Evolutionary conservation across 2,113 vertebrate species (phyloP).

Genomic region (Anolis carolinensis): DNA sequence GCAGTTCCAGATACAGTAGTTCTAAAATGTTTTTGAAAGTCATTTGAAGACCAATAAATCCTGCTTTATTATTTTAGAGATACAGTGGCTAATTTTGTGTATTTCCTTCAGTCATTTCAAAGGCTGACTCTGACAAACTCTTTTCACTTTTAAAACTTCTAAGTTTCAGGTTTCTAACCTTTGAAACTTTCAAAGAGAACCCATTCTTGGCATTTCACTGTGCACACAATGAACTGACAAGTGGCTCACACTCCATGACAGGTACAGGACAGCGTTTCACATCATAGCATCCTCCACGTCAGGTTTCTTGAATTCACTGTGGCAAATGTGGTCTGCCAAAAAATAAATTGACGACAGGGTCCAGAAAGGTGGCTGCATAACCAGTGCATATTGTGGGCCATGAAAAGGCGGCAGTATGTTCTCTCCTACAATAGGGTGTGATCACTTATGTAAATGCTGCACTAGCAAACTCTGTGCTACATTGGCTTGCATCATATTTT

Average conservation of each 20-base stretch:
- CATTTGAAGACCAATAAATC: neutral
- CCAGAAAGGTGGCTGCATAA: neutral
- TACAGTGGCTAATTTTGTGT: neutral
- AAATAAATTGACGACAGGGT: constrained; percentile 17
- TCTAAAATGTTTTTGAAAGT: neutral
- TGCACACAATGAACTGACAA: constrained; percentile 1
- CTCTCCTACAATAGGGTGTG: neutral
- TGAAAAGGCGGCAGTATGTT: neutral
- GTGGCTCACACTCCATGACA: constrained; percentile 14
- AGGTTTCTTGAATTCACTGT: constrained; percentile 29
- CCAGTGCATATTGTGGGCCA: neutral
- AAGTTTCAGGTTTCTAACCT: constrained; percentile 7
- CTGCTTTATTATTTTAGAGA: neutral
- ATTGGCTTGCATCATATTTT: neutral
- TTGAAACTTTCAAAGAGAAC: neutral
- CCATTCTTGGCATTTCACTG: constrained; percentile 21
- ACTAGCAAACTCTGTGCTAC: neutral
- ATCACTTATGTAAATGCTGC: neutral
- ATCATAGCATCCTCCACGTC: neutral
- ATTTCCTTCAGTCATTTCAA: neutral
- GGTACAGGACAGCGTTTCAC: constrained; percentile 11
- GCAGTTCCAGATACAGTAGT: neutral
- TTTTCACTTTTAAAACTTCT: constrained; percentile 30
- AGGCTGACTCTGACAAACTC: constrained; percentile 6
- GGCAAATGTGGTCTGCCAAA: neutral